These are phyloP conservation scores for Nyctalus aviator DNA, from an alignment of 2,797 vertebrate genomes.

Conservation along the genomic window DNA sequence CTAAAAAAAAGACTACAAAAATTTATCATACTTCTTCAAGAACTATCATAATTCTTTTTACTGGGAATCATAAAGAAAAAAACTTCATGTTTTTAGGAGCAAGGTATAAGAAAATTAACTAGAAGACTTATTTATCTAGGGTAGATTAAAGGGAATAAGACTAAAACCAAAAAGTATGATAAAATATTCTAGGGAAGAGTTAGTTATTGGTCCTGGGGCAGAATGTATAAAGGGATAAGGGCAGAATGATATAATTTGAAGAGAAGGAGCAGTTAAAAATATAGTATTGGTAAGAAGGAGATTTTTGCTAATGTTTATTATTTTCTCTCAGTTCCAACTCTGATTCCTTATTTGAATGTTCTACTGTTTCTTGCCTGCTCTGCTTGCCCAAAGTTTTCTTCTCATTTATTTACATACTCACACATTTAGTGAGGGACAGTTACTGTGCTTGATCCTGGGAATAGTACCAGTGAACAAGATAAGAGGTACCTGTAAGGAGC, in stretches of 20 bases:
- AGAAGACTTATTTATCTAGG: not conserved
- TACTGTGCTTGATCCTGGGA: not conserved
- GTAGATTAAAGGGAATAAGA: not conserved
- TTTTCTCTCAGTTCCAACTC: conserved; percentile 5
- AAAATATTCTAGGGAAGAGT: not conserved
- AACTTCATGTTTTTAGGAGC: not conserved
- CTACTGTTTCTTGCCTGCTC: not conserved
- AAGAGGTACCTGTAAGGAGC: not conserved
- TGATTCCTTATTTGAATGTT: conserved; percentile 29
- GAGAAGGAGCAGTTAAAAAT: not conserved
- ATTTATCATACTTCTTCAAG: conserved; percentile 41
- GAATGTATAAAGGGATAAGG: conserved; percentile 18
- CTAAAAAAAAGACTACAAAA: conserved; percentile 47
- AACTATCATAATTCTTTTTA: conserved; percentile 28
- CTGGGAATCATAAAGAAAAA: not conserved
- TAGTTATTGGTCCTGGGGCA: not conserved
- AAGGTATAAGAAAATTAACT: conserved; percentile 27
- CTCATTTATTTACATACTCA: conserved; percentile 25
- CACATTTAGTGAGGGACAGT: not conserved
- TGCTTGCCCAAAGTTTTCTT: not conserved
- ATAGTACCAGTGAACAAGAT: not conserved
- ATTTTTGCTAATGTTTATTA: not conserved
- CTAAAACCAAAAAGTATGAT: not conserved
- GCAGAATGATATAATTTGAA: conserved; percentile 14
- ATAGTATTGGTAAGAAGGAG: not conserved